These are phyloP conservation scores for Trichacis sp. DNA, from an alignment of 2,888 invertebrate genomes.

Conservation along the genomic window DNA sequence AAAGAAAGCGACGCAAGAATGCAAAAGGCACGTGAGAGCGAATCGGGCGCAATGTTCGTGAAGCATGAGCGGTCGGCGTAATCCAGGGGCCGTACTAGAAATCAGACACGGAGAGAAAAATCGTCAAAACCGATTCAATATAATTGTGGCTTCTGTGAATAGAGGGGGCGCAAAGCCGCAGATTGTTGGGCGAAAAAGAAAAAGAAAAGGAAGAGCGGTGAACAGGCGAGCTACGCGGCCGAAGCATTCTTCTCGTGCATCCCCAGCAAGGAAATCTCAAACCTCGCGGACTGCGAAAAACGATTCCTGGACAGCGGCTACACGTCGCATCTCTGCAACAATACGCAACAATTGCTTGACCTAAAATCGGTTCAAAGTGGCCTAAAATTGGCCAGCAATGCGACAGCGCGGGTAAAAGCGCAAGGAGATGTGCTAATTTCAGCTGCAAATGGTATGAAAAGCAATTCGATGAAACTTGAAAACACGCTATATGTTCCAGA, in stretches of 20 bases:
- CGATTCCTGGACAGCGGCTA: slow-evolving; percentile 15
- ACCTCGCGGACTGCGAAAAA: neutral
- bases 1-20: slow-evolving; percentile 5
- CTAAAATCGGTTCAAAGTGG: neutral
- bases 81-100: too few species aligned
- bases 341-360: neutral
- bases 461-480: slow-evolving; percentile 13
- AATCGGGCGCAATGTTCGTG: neutral
- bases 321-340: slow-evolving; percentile 21
- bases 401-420: slow-evolving; percentile 7
- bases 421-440: slow-evolving; percentile 16
- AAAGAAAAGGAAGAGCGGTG: neutral
- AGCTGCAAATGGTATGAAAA: neutral
- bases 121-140: neutral
- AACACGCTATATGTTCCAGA: slow-evolving; percentile 40
- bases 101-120: neutral
- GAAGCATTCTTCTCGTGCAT: slow-evolving; percentile 2
- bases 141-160: neutral
- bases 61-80: neutral
- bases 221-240: neutral
- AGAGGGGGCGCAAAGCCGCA: neutral
- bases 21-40: neutral
- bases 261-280: neutral
- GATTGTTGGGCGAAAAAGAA: neutral
- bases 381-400: slow-evolving; percentile 14